These are phyloP conservation scores for Podargus strigoides DNA, from an alignment of 2,797 vertebrate genomes.

Conservation along the genomic window DNA sequence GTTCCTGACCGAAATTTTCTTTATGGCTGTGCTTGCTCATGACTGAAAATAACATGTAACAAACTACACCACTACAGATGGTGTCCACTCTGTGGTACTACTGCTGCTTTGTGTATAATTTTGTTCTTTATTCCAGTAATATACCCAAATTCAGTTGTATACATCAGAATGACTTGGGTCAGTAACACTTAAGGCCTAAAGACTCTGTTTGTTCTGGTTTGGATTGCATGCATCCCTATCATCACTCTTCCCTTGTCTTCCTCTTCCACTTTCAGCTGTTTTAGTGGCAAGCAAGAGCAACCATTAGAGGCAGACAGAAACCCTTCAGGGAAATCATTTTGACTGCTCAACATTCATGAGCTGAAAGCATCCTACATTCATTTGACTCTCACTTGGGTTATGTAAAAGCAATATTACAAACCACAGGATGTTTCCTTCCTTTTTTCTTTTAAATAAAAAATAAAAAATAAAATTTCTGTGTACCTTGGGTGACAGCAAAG, in stretches of 20 bases:
- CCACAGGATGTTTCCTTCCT: neutral
- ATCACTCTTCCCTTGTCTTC: neutral
- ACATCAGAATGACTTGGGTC: neutral
- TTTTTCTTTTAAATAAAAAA: no score
- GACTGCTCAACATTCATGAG: neutral
- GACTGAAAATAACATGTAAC: neutral
- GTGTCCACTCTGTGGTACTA: neutral
- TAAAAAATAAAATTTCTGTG: neutral
- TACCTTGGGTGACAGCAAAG: neutral
- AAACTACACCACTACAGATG: neutral
- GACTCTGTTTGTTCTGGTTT: neutral
- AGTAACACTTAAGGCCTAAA: neutral
- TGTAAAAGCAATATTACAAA: neutral
- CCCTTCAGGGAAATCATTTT: neutral
- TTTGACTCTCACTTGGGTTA: neutral
- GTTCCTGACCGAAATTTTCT: neutral
- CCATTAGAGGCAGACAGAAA: neutral
- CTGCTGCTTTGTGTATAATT: neutral
- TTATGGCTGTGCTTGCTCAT: neutral
- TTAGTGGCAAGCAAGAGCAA: neutral
- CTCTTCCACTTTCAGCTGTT: neutral
- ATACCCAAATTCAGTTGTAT: neutral
- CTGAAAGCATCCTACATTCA: neutral
- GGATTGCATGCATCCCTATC: neutral
- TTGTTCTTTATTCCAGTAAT: neutral